Evolutionary conservation across 2,888 invertebrate genomes (phyloP).

Genomic region (Catotricha subobsoleta): DNA sequence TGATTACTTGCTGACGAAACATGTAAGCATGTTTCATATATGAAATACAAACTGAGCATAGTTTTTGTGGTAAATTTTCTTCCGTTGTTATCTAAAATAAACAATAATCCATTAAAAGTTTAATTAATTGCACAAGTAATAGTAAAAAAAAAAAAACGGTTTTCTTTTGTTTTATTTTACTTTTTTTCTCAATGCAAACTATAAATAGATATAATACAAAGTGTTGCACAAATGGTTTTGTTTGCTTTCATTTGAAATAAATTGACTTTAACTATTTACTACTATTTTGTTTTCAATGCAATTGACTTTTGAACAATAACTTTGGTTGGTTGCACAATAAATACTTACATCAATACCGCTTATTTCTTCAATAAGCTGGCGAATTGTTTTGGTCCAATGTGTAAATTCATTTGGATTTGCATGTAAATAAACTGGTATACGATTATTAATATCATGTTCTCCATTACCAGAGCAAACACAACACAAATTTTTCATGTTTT

Average conservation of each 20-base stretch:
- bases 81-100: slow-evolving; percentile 18
- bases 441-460: slow-evolving; percentile 24
- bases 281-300: neutral
- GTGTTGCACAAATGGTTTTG: neutral
- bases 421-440: slow-evolving; percentile 27
- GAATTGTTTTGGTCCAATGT: slow-evolving; percentile 25
- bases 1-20: slow-evolving; percentile 26
- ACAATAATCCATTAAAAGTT: neutral
- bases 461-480: slow-evolving; percentile 27
- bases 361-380: slow-evolving; percentile 22
- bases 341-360: slow-evolving; percentile 23
- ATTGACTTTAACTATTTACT: neutral
- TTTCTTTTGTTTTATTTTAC: no score
- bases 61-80: slow-evolving; percentile 23
- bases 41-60: slow-evolving; percentile 28
- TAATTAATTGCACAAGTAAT: no score
- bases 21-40: slow-evolving; percentile 27
- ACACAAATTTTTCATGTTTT: slow-evolving; percentile 13
- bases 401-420: slow-evolving; percentile 23
- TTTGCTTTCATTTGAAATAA: neutral
- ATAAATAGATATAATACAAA: neutral
- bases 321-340: neutral
- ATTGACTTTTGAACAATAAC: neutral
- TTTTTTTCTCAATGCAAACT: no score
- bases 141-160: no score